Conservation (phyloP, 2,888 invertebrate genomes). For the Ctenicera cuprea region DNA sequence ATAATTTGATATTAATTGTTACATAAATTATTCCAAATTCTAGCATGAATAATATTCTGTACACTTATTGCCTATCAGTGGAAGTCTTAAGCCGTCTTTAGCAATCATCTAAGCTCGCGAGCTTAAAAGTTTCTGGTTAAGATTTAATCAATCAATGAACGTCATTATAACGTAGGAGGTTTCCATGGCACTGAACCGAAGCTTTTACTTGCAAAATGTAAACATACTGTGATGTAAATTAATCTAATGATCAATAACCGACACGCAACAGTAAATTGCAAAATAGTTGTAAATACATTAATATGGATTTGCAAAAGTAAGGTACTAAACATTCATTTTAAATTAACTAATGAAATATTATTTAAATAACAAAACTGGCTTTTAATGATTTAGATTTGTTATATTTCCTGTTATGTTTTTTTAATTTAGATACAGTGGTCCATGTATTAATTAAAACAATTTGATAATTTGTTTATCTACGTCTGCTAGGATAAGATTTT, state of each 20-base stretch:
- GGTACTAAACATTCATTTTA: no score
- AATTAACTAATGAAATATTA: no score
- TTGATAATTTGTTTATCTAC: no score
- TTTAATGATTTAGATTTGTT: no score
- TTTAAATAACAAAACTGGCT: no score
- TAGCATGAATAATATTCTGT: not conserved
- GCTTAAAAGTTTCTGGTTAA: constrained; percentile 35
- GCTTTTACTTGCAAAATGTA: not conserved
- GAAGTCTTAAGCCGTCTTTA: constrained; percentile 3
- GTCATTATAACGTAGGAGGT: constrained; percentile 13
- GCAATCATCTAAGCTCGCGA: constrained; percentile 15
- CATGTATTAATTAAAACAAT: no score
- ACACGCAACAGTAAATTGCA: not conserved
- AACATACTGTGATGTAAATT: constrained; percentile 10
- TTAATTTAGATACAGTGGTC: no score
- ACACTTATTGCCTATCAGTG: not conserved
- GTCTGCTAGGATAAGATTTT: no score
- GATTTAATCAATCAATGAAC: constrained; percentile 40
- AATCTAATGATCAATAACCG: constrained; percentile 5
- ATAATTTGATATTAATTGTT: not conserved
- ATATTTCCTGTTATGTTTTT: no score
- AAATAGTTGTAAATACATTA: not conserved
- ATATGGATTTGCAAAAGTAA: not conserved
- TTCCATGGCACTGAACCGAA: constrained; percentile 7
- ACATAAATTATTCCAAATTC: not conserved